Evolutionary conservation across 2,797 vertebrate species (phyloP), one percentile per base, ranked within the genome.

Genomic region (Eleutherodactylus coqui): DNA sequence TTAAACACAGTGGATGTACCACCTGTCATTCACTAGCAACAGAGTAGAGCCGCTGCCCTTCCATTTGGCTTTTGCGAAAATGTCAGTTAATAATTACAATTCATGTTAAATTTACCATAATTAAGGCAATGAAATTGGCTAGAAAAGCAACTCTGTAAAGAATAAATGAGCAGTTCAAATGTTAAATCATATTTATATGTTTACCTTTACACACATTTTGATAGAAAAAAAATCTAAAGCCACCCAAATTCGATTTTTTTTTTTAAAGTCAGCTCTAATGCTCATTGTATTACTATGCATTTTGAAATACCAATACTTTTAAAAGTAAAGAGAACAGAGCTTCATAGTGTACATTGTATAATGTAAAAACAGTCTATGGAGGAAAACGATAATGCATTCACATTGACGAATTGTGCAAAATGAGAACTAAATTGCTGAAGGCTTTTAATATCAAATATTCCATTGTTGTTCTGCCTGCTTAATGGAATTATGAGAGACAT

Each of bases 11-110:
- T 64, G 45, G 4, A 73, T 51, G 24, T 86, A 72, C 51, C 78
- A 81, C 70, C 55, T 86, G 85, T 47, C 53, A 82, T 43, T 86
- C 79, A 75, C 45, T 69, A 67, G 60, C 78, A 51, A 69, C n/a
- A 70, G 14, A 82, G 62, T 53, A 49, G 43, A 49, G 34, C 27
- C 24, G 21, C 21, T n/a, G 32, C 43, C 62, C 79, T 10, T 51
- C 49, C 21, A 38, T 64, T 53, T 69, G 19, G 62, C 64, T 27
- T 38, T 27, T 34, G 62, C 19, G 19, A 47, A 7, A 81, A 70
- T 82, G 47, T 82, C 32, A 82, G 49, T 70, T 34, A 70, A 69
- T 69, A 34, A 70, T 69, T 82, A 17, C 32, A 70, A 36, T 70
- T 82, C 79, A 82, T 36, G 45, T 67, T 82, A n/a, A 70, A 69